phyloP scores from a whole-genome alignment of 1,140 invertebrate species.

The Acromyrmex echinatior region DNA sequence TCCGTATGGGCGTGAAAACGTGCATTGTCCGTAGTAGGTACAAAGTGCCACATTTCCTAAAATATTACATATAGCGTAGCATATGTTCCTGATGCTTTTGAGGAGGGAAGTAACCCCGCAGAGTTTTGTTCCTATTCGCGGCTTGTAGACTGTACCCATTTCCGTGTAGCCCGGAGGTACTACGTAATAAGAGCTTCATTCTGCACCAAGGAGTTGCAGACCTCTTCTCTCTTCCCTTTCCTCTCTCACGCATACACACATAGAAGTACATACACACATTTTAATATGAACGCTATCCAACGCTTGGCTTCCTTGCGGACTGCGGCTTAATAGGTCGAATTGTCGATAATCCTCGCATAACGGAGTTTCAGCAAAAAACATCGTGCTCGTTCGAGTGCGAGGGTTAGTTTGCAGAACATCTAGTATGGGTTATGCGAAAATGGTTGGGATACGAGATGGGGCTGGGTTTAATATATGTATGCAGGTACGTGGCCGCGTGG shows the following conservation, averaged over 20 bases:
- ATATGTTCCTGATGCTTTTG: constrained; percentile 55
- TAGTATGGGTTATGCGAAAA: constrained; percentile 29
- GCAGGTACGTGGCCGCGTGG: neutral
- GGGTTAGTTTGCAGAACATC: constrained; percentile 28
- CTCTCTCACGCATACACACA: neutral
- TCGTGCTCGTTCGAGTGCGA: neutral
- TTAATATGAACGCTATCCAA: constrained; percentile 70
- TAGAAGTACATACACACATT: neutral
- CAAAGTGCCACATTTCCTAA: constrained; percentile 41
- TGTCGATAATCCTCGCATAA: constrained; percentile 73
- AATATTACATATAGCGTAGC: constrained; percentile 49
- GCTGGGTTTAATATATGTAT: constrained; percentile 12
- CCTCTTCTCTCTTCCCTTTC: neutral
- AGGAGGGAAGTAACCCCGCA: constrained; percentile 48
- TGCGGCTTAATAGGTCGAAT: constrained; percentile 74
- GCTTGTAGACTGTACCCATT: constrained; percentile 55
- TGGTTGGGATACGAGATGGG: neutral
- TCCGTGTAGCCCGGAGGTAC: constrained; percentile 66
- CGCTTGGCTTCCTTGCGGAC: constrained; percentile 49
- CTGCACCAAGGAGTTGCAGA: constrained; percentile 59
- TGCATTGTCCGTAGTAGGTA: neutral
- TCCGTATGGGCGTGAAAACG: neutral
- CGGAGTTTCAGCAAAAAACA: constrained; percentile 73
- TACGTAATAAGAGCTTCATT: constrained; percentile 72
- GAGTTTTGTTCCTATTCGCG: constrained; percentile 68